Percentiles rank a stretch among this genome's conserved stretches.
Conservation (phyloP, 2,113 vertebrate species). For the Phrynosoma blainvillii region DNA sequence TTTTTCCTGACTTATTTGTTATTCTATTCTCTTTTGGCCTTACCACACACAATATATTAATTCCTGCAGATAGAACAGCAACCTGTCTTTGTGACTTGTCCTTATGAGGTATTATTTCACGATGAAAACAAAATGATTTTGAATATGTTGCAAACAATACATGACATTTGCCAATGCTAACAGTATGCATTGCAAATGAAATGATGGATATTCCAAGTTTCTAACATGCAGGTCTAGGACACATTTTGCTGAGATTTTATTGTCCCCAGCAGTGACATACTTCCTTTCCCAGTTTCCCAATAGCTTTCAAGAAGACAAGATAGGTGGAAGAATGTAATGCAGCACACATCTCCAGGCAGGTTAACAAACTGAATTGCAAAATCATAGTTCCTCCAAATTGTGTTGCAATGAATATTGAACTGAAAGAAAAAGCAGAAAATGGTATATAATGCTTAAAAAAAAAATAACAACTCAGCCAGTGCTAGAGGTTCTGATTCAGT, state of each 20-base stretch:
- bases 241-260: neutral
- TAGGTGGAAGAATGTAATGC: neutral
- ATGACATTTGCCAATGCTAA: neutral
- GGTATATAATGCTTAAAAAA: neutral
- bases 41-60: constrained; percentile 4
- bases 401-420: neutral
- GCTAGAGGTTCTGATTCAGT: neutral
- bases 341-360: neutral
- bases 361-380: neutral
- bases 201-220: neutral
- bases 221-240: neutral
- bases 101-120: neutral
- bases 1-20: neutral
- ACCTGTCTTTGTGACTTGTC: neutral
- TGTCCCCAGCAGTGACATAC: neutral
- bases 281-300: neutral
- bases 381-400: neutral
- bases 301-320: neutral
- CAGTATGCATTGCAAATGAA: neutral
- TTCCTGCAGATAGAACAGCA: neutral
- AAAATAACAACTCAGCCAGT: no score
- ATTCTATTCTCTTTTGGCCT: constrained; percentile 4
- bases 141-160: neutral
- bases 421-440: neutral
- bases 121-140: neutral